These are phyloP conservation scores for Tenebrio molitor DNA, from an alignment of 1,140 invertebrate genomes.

Conservation along the genomic window DNA sequence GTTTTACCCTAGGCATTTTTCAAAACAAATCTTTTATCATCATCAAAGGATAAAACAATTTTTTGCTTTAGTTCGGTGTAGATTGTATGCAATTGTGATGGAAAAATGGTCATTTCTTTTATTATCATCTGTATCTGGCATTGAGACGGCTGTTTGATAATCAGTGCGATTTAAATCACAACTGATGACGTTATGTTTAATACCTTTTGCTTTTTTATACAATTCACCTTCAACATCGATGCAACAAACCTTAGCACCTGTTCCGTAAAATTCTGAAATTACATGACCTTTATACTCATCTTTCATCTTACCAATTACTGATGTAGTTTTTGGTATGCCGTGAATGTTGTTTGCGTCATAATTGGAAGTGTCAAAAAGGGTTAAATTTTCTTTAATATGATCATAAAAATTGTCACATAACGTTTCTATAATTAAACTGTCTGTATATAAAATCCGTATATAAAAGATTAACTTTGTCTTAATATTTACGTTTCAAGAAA, in stretches of 20 bases:
- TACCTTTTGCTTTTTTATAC: slow-evolving; percentile 29
- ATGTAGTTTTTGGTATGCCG: too few species aligned
- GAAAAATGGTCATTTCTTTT: too few species aligned
- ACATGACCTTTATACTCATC: slow-evolving; percentile 40
- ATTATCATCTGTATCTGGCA: too few species aligned
- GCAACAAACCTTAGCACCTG: slow-evolving; percentile 18
- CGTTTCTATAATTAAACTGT: slow-evolving; percentile 9
- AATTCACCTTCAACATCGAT: not conserved
- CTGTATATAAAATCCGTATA: slow-evolving; percentile 12
- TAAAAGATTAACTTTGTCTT: too few species aligned
- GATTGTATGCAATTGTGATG: too few species aligned
- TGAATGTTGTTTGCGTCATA: not conserved
- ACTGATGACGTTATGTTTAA: slow-evolving; percentile 3
- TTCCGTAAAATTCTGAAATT: slow-evolving; percentile 20
- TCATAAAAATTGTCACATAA: slow-evolving; percentile 3
- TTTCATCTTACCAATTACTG: slow-evolving; percentile 40
- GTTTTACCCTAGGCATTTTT: too few species aligned
- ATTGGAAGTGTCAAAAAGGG: slow-evolving; percentile 31
- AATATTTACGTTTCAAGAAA: too few species aligned
- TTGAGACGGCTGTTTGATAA: too few species aligned
- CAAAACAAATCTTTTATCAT: too few species aligned
- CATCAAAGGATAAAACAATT: too few species aligned
- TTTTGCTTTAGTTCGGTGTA: too few species aligned
- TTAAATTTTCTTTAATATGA: slow-evolving; percentile 25
- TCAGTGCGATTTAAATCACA: too few species aligned